Conservation (phyloP, 2,797 vertebrate genomes). For the Semaprochilodus insignis region DNA sequence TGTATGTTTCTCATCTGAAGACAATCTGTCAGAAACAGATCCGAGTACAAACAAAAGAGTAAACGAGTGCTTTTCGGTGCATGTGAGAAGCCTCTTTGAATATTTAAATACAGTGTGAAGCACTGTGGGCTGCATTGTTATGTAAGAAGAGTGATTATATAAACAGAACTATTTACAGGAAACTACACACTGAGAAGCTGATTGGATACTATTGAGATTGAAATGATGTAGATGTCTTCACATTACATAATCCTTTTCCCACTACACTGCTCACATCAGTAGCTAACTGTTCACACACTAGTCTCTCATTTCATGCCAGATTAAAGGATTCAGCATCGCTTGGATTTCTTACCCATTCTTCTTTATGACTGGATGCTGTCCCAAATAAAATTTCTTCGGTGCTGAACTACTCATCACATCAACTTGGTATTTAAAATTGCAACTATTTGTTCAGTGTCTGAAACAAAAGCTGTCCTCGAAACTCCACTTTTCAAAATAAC, state of each 20-base stretch:
- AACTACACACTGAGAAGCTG: too few relatives aligned
- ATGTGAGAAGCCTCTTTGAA: background rate
- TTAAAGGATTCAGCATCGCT: background rate
- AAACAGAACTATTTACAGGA: too few relatives aligned
- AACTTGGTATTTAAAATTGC: background rate
- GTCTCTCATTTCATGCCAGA: background rate
- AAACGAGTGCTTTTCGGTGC: background rate
- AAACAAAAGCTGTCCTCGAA: background rate
- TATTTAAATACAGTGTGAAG: background rate
- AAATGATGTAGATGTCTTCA: too few relatives aligned
- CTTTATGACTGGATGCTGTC: conserved; percentile 77
- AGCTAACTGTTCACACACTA: background rate
- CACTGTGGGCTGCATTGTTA: background rate
- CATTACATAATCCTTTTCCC: background rate
- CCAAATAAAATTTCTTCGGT: conserved; percentile 79
- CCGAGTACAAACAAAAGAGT: background rate
- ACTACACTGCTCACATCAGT: too few relatives aligned
- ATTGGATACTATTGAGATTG: too few relatives aligned
- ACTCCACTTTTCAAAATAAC: background rate
- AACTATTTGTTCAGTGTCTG: background rate
- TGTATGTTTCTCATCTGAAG: conserved; percentile 55
- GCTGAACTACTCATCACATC: conserved; percentile 52
- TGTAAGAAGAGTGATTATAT: background rate
- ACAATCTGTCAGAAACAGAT: conserved; percentile 10
- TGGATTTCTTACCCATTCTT: conserved; percentile 66